A percentile compares a stretch with the other conserved stretches of the same genome.
phyloP scores from a whole-genome alignment of 2,113 vertebrate genomes.

The Uria aalge region DNA sequence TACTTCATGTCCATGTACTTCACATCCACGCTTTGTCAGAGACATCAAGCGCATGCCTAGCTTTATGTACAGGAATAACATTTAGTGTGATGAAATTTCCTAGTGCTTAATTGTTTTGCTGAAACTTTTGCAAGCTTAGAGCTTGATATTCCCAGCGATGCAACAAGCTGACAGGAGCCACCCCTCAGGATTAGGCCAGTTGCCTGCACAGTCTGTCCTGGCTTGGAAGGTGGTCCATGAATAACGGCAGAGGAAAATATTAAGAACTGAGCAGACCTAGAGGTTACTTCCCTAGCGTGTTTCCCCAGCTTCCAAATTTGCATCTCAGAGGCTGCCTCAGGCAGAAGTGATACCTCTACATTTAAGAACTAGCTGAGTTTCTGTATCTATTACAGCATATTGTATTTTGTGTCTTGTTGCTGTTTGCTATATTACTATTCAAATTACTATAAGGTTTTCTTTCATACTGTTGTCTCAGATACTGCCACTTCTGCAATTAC shows the following conservation, averaged over 20 bases:
- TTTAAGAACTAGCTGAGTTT: neutral
- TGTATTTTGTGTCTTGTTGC: neutral
- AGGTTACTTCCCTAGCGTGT: neutral
- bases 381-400: accelerated
- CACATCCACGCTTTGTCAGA: neutral
- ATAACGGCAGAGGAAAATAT: neutral
- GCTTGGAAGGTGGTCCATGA: neutral
- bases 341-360: neutral
- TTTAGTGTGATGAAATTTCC: neutral
- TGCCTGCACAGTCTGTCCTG: neutral
- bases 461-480: neutral
- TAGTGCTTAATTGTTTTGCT: neutral
- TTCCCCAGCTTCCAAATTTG: neutral
- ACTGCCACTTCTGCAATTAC: neutral
- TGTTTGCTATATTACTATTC: neutral
- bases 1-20: neutral
- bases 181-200: neutral
- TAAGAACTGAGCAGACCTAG: neutral
- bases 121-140: neutral
- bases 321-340: neutral
- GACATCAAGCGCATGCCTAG: neutral
- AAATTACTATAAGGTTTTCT: neutral
- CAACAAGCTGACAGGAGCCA: neutral
- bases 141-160: neutral
- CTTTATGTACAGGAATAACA: neutral